Evolutionary conservation across 2,888 invertebrate genomes (phyloP), one percentile per base, ranked within the genome.

Genomic region (Troilus luridus): DNA sequence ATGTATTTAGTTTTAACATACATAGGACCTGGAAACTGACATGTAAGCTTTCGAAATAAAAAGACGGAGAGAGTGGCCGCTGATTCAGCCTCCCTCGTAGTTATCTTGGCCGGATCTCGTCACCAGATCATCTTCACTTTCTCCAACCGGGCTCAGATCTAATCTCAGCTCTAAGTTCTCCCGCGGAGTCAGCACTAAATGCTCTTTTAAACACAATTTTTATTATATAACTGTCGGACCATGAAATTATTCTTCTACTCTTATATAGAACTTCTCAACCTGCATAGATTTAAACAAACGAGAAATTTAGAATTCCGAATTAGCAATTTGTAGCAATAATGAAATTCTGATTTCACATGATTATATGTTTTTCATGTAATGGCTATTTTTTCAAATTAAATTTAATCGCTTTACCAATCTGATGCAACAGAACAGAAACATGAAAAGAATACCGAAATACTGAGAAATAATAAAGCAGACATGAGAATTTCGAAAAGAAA

Each of bases 71-170:
- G 27, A 5, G 0, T 1, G 14, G 14, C 14, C 24, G 72, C 72
- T 72, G 72, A 24, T 14, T 27, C 72, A 72, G 72, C 72, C 3
- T 27, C 72, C 14, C 72, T 72, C 72, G 27, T 27, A 7, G 72
- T 14, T 27, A 72, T 72, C 72, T 27, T 19, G 14, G 24, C 19
- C 14, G 72, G 6, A 72, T 72, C 72, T 77, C 72, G 41, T 77
- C 72, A 41, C 8, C 41, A 41, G 72, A 77, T 77, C 72, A 77
- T 77, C 72, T 77, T 77, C 27, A 77, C 41, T 77, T 77, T 77
- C 72, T n/a, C 9, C 72, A 19, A 19, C 17, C 72, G 3, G 0
- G 6, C 72, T 41, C 72, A 77, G 72, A 77, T 88, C 60, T 88
- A 27, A 58, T 60, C 88, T 88, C 0, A 0, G 1, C 60, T 88